Evolutionary conservation across 2,113 vertebrate species (phyloP).

Genomic region (Felis chaus): DNA sequence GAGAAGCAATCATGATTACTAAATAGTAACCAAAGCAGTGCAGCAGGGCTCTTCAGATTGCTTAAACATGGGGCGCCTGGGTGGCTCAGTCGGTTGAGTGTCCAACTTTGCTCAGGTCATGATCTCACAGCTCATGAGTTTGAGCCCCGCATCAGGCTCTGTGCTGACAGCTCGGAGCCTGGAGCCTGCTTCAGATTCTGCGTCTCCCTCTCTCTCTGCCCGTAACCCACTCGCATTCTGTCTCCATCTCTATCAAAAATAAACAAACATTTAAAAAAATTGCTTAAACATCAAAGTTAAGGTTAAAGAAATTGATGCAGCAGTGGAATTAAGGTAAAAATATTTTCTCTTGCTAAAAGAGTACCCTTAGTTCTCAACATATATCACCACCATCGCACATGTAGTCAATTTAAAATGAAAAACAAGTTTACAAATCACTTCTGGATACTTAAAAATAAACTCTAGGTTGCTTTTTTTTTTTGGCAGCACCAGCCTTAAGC

Average conservation of each 20-base stretch:
- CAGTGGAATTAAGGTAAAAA: background rate
- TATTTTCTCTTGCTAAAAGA: background rate
- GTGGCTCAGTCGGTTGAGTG: too few relatives aligned
- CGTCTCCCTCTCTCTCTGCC: too few relatives aligned
- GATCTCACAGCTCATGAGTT: too few relatives aligned
- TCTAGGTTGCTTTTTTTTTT: slow-evolving; percentile 17
- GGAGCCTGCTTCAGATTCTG: too few relatives aligned
- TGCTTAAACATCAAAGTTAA: background rate
- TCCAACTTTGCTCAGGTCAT: too few relatives aligned
- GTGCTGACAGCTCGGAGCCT: too few relatives aligned
- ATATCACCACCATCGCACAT: background rate
- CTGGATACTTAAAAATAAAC: slow-evolving; percentile 28
- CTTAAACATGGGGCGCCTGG: background rate
- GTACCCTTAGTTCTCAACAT: background rate
- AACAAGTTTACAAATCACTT: background rate
- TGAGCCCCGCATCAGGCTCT: too few relatives aligned
- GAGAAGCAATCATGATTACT: background rate
- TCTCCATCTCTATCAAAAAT: too few relatives aligned
- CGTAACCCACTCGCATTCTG: too few relatives aligned
- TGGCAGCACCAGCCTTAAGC: slow-evolving; percentile 47
- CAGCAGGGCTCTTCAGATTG: background rate
- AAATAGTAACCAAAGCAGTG: background rate
- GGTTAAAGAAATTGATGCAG: background rate
- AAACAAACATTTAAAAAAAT: too few relatives aligned
- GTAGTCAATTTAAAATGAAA: background rate